Percentiles rank a stretch among this genome's conserved stretches.
These are phyloP conservation scores for Oostethus manadensis DNA, from an alignment of 2,113 vertebrate species.

Conservation along the genomic window DNA sequence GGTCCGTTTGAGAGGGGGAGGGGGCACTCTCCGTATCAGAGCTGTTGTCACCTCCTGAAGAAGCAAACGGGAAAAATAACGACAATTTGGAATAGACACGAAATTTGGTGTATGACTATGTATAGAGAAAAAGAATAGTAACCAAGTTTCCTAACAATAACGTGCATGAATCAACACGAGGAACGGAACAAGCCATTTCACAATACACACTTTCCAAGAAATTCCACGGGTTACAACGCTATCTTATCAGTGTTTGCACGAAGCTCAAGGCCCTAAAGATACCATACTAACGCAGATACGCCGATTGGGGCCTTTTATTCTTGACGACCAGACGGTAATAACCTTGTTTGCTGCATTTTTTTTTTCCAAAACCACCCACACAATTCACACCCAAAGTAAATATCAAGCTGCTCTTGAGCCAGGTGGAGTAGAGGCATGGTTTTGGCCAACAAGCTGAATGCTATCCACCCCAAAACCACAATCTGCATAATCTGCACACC, in stretches of 20 bases:
- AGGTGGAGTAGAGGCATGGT: too few species aligned
- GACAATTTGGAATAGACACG: not conserved
- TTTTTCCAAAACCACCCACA: too few species aligned
- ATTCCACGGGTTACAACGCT: not conserved
- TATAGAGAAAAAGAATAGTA: too few species aligned
- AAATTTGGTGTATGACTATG: too few species aligned
- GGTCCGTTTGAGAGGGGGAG: conserved; percentile 87
- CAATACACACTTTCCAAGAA: not conserved
- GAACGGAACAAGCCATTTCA: not conserved
- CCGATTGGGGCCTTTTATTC: not conserved
- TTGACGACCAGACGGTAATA: not conserved
- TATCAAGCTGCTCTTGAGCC: too few species aligned
- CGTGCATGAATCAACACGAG: not conserved
- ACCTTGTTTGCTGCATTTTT: not conserved
- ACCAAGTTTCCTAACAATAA: too few species aligned
- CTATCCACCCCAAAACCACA: too few species aligned
- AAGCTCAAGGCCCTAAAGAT: conserved; percentile 11
- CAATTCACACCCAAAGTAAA: too few species aligned
- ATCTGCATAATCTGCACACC: too few species aligned
- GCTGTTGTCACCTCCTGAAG: conserved; percentile 90
- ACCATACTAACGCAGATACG: not conserved
- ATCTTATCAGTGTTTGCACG: conserved; percentile 1
- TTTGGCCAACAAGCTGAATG: too few species aligned
- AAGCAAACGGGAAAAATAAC: conserved; percentile 3
- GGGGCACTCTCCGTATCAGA: conserved; percentile 98